Evolutionary conservation across 2,888 invertebrate genomes (phyloP).

Genomic region (Melieria crassipennis): DNA sequence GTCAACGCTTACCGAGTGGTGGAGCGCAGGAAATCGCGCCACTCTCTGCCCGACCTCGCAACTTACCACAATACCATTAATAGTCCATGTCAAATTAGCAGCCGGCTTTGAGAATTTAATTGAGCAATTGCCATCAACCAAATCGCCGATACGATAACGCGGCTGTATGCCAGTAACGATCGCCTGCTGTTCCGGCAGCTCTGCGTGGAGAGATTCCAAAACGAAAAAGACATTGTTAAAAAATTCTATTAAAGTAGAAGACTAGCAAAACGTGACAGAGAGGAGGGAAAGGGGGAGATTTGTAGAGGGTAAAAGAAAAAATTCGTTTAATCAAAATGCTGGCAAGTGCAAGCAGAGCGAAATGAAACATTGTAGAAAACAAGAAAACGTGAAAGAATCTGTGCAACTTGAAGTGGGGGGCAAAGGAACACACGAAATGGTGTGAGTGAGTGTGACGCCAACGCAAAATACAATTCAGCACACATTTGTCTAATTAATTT

Average conservation of each 20-base stretch:
- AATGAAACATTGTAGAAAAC: constrained; percentile 37
- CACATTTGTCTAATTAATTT: constrained; percentile 64
- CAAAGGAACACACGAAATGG: constrained; percentile 38
- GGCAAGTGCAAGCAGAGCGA: constrained; percentile 33
- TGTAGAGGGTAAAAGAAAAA: constrained; percentile 22
- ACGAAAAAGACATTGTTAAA: constrained; percentile 1
- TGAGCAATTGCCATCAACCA: constrained; percentile 69
- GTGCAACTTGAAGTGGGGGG: constrained; percentile 30
- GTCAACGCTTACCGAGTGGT: background rate
- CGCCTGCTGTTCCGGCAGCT: constrained; percentile 68
- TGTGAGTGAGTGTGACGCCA: background rate
- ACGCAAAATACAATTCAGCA: constrained; percentile 18
- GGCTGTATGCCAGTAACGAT: constrained; percentile 68
- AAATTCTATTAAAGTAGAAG: constrained; percentile 12
- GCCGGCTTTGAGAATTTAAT: constrained; percentile 70
- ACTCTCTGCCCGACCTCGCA: constrained; percentile 33
- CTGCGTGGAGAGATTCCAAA: constrained; percentile 50
- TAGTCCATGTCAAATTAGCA: constrained; percentile 71
- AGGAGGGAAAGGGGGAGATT: constrained; percentile 20
- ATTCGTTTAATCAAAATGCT: constrained; percentile 41
- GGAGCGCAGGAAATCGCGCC: background rate
- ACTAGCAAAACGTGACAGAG: constrained; percentile 33
- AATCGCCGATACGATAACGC: constrained; percentile 69
- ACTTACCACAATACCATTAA: constrained; percentile 68
- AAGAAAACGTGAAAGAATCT: constrained; percentile 36